Evolutionary conservation across 2,797 vertebrate genomes (phyloP).

Genomic region (Esox masquinongy): DNA sequence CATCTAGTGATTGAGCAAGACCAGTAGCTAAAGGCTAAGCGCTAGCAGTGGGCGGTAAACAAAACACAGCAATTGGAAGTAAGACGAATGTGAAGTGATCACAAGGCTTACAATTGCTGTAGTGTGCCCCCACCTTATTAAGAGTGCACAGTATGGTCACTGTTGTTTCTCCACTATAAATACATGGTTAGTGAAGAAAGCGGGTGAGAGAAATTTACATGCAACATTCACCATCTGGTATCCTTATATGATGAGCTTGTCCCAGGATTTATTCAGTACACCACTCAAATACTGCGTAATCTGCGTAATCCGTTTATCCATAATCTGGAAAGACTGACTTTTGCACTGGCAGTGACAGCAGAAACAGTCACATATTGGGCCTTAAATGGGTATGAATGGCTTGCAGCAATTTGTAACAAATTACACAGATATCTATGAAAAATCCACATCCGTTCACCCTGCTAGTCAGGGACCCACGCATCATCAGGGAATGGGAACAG

Average conservation of each 20-base stretch:
- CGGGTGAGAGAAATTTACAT: not conserved
- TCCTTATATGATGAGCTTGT: not conserved
- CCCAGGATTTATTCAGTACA: not conserved
- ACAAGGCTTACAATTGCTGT: too few species aligned
- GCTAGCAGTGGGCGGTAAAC: too few species aligned
- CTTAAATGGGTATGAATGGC: not conserved
- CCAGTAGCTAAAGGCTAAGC: too few species aligned
- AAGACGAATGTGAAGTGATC: too few species aligned
- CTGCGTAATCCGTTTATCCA: not conserved
- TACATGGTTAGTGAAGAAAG: not conserved
- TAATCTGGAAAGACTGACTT: not conserved
- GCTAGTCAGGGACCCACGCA: not conserved
- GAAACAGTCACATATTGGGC: not conserved
- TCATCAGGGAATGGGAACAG: not conserved
- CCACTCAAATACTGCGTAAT: constrained; percentile 1
- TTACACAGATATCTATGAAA: not conserved
- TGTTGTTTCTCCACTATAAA: not conserved
- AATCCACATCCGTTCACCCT: not conserved
- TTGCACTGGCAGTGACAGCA: not conserved
- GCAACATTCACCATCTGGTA: constrained; percentile 3
- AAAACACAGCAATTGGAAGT: too few species aligned
- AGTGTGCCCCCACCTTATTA: too few species aligned
- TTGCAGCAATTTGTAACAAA: not conserved
- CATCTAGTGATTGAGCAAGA: too few species aligned
- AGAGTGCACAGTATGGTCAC: too few species aligned